These are phyloP conservation scores for Drosophila nigrodunni DNA, from an alignment of 1,140 invertebrate species.

Conservation along the genomic window DNA sequence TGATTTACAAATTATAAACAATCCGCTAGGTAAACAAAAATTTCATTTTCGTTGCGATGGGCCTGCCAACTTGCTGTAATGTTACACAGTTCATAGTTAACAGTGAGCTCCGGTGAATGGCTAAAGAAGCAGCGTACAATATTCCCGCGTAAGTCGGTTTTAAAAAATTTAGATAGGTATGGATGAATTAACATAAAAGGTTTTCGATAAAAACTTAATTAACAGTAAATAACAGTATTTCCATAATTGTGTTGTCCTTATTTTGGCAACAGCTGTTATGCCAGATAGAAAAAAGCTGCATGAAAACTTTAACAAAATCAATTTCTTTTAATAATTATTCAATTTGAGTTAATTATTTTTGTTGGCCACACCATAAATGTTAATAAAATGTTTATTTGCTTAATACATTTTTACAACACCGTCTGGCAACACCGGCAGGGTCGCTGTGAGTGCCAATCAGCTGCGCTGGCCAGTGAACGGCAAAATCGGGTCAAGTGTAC, in stretches of 20 bases:
- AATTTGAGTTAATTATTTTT: too few relatives aligned
- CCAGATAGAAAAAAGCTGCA: too few relatives aligned
- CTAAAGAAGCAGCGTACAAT: neutral
- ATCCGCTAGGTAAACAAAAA: slow-evolving; percentile 9
- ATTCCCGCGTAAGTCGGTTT: neutral
- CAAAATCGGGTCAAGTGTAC: slow-evolving; percentile 50
- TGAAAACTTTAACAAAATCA: too few relatives aligned
- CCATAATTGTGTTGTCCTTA: too few relatives aligned
- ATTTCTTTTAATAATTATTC: too few relatives aligned
- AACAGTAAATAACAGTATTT: too few relatives aligned
- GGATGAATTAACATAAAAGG: too few relatives aligned
- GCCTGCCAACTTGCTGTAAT: slow-evolving; percentile 13
- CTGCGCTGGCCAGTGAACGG: slow-evolving; percentile 37
- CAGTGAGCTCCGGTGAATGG: neutral
- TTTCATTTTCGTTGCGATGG: neutral
- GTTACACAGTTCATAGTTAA: neutral
- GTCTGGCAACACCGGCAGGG: neutral
- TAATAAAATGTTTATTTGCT: neutral
- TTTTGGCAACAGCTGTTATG: too few relatives aligned
- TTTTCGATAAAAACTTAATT: too few relatives aligned
- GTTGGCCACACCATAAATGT: neutral
- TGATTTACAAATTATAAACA: slow-evolving; percentile 11
- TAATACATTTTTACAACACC: neutral
- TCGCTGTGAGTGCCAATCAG: slow-evolving; percentile 34
- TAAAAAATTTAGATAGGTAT: too few relatives aligned